Evolutionary conservation across 2,113 vertebrate genomes (phyloP).

Genomic region (Ceuthmochares aereus): DNA sequence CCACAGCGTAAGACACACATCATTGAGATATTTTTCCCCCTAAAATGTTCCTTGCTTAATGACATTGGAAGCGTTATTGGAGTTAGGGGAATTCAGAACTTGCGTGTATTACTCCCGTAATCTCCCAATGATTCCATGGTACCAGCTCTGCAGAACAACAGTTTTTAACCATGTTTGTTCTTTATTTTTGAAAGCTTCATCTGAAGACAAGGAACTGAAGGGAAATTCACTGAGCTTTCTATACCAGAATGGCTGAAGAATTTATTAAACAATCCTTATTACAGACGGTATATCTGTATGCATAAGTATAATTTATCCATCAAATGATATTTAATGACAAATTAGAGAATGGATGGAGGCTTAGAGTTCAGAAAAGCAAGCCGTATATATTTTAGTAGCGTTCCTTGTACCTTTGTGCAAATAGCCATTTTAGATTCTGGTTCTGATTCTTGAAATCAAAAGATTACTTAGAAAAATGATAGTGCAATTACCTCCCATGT

Average conservation of each 20-base stretch:
- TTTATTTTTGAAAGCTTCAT: neutral
- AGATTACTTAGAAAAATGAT: neutral
- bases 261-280: neutral
- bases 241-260: neutral
- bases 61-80: neutral
- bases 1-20: neutral
- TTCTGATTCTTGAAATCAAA: neutral
- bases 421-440: neutral
- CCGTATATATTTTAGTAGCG: neutral
- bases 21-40: neutral
- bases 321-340: neutral
- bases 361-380: neutral
- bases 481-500: neutral
- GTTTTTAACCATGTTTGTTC: neutral
- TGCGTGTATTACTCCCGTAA: neutral
- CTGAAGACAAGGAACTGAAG: neutral
- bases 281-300: neutral
- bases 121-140: neutral
- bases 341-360: neutral
- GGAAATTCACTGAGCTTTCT: neutral
- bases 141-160: neutral
- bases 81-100: neutral
- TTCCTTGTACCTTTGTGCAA: neutral
- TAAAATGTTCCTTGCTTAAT: neutral
- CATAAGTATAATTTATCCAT: neutral